Evolutionary conservation across 2,888 invertebrate genomes (phyloP), one percentile per base, ranked within the genome.

Genomic region (Ganaspis brasiliensis): DNA sequence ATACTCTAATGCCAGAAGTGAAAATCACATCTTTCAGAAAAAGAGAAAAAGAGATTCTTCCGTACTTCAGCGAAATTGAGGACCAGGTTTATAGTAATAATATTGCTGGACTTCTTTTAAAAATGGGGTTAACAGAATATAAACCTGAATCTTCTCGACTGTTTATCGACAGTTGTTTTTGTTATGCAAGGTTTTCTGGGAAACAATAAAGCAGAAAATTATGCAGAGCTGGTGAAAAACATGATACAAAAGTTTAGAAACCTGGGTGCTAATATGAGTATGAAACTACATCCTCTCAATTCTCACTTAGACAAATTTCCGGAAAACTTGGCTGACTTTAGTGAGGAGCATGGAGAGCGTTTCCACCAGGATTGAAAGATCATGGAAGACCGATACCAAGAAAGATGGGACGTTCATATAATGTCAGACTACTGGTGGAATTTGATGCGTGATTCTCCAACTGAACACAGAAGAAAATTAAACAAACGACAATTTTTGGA

Each of bases 401-500:
- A 86, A 0, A 37, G 26, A 21, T 73, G 73, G 59, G 61, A 73
- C n/a, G 14, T 0, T 1, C 73, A 73, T 74, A 84, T 85, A 83
- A 86, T 87, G 85, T 81, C 85, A 74, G 86, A 86, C 79, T 89
- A 87, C 79, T 88, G 87, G 91, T 87, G 84, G 86, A 83, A 63
- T 35, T 52, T 86, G 4, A 59, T 73, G 70, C 74, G 73, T 26
- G 61, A 79, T 49, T 0, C n/a, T 16, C 49, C 49, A 1, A n/a
- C n/a, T n/a, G n/a, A n/a, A n/a, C n/a, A n/a, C n/a, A n/a, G n/a
- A n/a, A n/a, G n/a, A n/a, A n/a, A n/a, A n/a, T n/a, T n/a, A n/a
- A n/a, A n/a, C n/a, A n/a, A n/a, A n/a, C n/a, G n/a, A n/a, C n/a
- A n/a, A n/a, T n/a, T n/a, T n/a, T n/a, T n/a, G n/a, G n/a, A n/a